Conservation (phyloP, 2,113 vertebrate species). For the Oophaga pumilio region DNA sequence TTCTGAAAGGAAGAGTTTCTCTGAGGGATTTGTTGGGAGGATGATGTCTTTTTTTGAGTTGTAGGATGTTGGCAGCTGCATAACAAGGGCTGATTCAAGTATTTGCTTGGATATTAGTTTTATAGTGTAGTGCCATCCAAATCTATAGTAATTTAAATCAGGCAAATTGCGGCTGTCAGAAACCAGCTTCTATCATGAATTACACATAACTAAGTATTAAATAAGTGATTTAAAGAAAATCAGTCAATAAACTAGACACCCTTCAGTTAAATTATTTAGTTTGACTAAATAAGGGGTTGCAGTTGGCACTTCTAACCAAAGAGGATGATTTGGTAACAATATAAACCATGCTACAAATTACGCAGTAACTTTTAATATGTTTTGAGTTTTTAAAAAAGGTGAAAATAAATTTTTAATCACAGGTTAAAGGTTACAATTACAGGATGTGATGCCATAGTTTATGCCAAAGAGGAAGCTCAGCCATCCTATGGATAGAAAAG, state of each 20-base stretch:
- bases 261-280: background rate
- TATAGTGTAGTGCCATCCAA: background rate
- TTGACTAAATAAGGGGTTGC: background rate
- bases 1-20: slow-evolving; percentile 25
- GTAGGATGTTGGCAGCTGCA: slow-evolving; percentile 37
- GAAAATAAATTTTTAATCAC: too few species aligned
- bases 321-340: background rate
- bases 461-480: too few species aligned
- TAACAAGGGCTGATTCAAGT: slow-evolving; percentile 21
- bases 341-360: background rate
- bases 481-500: too few species aligned
- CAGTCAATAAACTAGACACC: background rate
- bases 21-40: slow-evolving; percentile 33
- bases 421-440: too few species aligned
- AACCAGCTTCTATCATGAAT: background rate
- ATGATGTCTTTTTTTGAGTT: slow-evolving; percentile 42
- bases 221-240: background rate
- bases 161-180: slow-evolving; percentile 20
- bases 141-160: slow-evolving; percentile 13
- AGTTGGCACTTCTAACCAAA: background rate
- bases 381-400: too few species aligned
- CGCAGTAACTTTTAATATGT: too few species aligned
- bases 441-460: too few species aligned
- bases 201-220: background rate
- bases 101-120: slow-evolving; percentile 8